Percentiles rank a stretch among this genome's conserved stretches.
Conservation (phyloP, 2,797 vertebrate genomes). For the Molossus alvarezi region DNA sequence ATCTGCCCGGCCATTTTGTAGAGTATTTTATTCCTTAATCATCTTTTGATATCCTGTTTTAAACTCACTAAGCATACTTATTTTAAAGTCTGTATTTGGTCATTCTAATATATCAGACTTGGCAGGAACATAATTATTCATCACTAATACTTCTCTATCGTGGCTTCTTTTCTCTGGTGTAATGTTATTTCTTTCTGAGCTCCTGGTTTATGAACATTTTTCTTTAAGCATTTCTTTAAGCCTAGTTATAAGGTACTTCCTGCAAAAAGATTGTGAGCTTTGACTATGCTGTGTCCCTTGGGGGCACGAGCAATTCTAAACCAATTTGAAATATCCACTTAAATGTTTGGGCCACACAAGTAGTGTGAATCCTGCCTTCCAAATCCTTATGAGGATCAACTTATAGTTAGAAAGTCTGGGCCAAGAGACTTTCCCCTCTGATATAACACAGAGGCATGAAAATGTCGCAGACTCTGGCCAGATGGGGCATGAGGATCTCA, state of each 20-base stretch:
- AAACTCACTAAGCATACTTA: neutral
- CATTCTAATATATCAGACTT: neutral
- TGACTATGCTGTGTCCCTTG: neutral
- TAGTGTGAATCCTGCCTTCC: neutral
- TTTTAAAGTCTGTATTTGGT: neutral
- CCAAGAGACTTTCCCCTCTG: neutral
- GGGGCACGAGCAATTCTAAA: neutral
- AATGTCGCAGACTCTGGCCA: neutral
- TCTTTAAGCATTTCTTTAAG: neutral
- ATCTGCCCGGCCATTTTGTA: neutral
- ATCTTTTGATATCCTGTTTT: neutral
- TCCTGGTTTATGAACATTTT: neutral
- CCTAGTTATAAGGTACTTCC: neutral
- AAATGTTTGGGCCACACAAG: neutral
- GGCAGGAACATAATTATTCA: neutral
- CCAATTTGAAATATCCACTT: neutral
- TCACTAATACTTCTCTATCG: neutral
- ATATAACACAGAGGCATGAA: neutral
- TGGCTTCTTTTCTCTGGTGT: neutral
- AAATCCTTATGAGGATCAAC: neutral
- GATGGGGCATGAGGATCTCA: accelerated
- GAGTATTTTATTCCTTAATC: neutral
- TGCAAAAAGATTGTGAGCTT: neutral
- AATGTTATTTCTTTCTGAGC: neutral
- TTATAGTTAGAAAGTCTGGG: neutral